These are phyloP conservation scores for Equus quagga DNA, from an alignment of 2,113 vertebrate species.

Conservation along the genomic window DNA sequence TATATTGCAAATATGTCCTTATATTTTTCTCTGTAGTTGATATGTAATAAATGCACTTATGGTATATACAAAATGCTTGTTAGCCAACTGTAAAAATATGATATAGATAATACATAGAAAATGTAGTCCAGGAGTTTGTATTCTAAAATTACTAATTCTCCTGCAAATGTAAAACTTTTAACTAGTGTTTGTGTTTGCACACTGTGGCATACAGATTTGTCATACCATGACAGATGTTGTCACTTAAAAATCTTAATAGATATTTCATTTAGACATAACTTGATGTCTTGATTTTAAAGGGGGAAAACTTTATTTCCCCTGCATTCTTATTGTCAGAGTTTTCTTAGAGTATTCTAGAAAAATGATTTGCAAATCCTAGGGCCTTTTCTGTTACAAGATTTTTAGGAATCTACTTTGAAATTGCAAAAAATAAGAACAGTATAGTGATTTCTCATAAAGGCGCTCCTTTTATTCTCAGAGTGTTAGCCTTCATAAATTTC, in stretches of 20 bases:
- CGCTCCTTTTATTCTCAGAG: not conserved
- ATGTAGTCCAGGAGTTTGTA: not conserved
- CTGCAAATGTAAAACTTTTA: not conserved
- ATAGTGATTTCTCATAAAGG: slow-evolving; percentile 11
- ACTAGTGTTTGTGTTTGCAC: slow-evolving; percentile 22
- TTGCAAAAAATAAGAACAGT: not conserved
- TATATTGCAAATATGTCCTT: not conserved
- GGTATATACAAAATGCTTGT: not conserved
- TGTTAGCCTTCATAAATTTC: slow-evolving; percentile 14
- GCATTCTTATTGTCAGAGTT: not conserved
- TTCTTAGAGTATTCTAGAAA: not conserved
- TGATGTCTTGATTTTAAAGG: not conserved
- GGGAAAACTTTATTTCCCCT: not conserved
- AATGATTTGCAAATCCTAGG: not conserved
- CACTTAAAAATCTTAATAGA: not conserved
- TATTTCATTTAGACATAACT: slow-evolving; percentile 33
- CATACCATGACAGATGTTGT: not conserved
- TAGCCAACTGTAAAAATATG: not conserved
- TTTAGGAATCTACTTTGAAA: not conserved
- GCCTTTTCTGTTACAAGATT: slow-evolving; percentile 24
- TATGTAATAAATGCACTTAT: not conserved
- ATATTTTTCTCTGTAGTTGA: not conserved
- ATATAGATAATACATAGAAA: not conserved
- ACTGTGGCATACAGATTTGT: not conserved
- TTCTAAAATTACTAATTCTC: not conserved